phyloP scores from a whole-genome alignment of 2,113 vertebrate genomes.

The Ictalurus furcatus region DNA sequence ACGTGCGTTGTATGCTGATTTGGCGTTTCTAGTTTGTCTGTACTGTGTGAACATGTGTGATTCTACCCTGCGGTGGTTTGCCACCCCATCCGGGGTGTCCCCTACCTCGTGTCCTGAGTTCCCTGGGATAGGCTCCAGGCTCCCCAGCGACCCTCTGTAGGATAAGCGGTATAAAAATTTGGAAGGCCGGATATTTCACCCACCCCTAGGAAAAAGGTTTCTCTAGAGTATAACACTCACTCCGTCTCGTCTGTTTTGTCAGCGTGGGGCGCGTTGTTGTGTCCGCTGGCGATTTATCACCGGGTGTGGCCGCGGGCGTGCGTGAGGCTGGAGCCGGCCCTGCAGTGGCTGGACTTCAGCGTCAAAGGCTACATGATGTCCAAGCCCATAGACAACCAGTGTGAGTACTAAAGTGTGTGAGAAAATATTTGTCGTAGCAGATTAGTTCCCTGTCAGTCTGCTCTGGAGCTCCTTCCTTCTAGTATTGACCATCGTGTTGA shows the following conservation, averaged over 20 bases:
- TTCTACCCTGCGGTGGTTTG: too few species aligned
- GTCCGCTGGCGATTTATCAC: conserved; percentile 86
- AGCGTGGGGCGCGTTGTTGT: conserved; percentile 84
- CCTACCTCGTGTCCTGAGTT: too few species aligned
- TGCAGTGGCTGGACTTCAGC: conserved; percentile 92
- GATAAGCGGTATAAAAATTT: too few species aligned
- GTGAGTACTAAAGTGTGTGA: conserved; percentile 73
- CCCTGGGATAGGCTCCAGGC: too few species aligned
- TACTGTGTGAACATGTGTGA: too few species aligned
- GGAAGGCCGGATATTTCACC: too few species aligned
- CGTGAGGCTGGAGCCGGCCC: conserved; percentile 83
- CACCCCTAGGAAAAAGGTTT: neutral
- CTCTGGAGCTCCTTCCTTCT: neutral
- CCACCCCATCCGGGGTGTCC: too few species aligned
- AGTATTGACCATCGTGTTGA: neutral
- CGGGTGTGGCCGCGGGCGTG: conserved; percentile 78
- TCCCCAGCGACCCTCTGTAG: too few species aligned
- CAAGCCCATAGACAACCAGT: conserved; percentile 84
- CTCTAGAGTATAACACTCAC: neutral
- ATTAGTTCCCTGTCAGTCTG: neutral
- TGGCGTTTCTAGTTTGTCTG: too few species aligned
- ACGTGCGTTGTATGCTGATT: too few species aligned
- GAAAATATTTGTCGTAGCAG: neutral
- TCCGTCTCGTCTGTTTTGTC: conserved; percentile 3
- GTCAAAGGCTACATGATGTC: conserved; percentile 86